phyloP scores from a whole-genome alignment of 2,113 vertebrate species.

The Atrichornis clamosus region DNA sequence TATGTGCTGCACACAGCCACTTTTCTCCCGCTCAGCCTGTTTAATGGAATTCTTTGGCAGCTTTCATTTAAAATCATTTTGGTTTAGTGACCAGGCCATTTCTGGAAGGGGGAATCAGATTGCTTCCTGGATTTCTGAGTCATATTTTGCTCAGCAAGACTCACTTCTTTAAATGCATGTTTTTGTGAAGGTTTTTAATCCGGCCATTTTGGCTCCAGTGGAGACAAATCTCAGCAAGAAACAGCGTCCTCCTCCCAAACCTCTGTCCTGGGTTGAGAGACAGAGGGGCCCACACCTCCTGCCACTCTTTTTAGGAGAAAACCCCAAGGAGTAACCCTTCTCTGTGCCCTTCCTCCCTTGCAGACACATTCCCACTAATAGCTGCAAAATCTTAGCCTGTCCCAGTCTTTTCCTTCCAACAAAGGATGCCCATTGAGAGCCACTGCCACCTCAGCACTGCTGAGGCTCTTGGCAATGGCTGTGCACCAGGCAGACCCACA shows the following conservation, averaged over 20 bases:
- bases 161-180: neutral
- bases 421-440: neutral
- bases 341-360: neutral
- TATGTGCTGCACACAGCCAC: neutral
- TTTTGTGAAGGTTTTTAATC: neutral
- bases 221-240: neutral
- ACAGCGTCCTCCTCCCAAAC: accelerated
- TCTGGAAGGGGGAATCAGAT: slow-evolving; percentile 11
- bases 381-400: neutral
- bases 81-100: slow-evolving; percentile 38
- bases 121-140: slow-evolving; percentile 12
- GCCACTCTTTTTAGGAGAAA: neutral
- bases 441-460: neutral
- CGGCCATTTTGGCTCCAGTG: neutral
- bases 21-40: neutral
- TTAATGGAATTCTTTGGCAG: slow-evolving; percentile 51
- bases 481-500: neutral
- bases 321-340: neutral
- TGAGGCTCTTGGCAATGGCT: neutral
- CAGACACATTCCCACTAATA: neutral
- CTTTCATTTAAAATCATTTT: slow-evolving; percentile 34
- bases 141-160: neutral
- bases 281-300: neutral
- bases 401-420: neutral
- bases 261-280: neutral